Base-by-base conservation (phyloP, 2,113 vertebrate genomes). In the Ictalurus furcatus region DNA sequence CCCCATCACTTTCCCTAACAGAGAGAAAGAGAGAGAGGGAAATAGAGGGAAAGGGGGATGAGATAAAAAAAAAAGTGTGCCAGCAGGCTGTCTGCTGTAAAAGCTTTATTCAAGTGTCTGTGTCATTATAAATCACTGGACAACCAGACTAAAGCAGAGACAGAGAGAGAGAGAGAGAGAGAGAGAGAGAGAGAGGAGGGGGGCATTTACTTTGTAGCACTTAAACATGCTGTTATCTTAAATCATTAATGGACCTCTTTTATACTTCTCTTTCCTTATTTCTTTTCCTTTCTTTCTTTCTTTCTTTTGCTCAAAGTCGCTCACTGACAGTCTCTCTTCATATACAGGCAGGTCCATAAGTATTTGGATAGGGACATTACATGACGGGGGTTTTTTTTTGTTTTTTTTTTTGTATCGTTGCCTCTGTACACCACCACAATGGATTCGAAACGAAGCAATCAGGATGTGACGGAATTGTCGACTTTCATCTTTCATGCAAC, bases 61-160 rank as follows among this genome's bases (percentile, higher is more conserved):
- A 92, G 93, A 91, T 89, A 11, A 52, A 52, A 52, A 48, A 69
- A 85, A 89, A 92, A 92, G 90, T 91, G 91, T 92, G 95, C 93
- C 95, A 96, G 95, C 95, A 96, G 94, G 95, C 94, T 89, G 92
- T 91, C 94, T 94, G 92, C 94, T 94, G 94, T 94, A 95, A 93
- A 88, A 92, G 90, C 92, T 93, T 91, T 88, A 94, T 95, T 93
- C 94, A 95, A 94, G 93, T 94, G 95, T 95, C 85, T 94, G 91
- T 65, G 92, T 92, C 93, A 94, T 95, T 94, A 96, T 96, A 96
- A 96, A 96, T 96, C 95, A 96, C 94, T 93, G 93, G 91, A 93
- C 94, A 94, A 94, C 94, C 93, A 95, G 93, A 94, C 92, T 48
- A 54, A 85, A 67, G 52, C 54, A 48, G 73, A 67, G 90, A 52